These are phyloP conservation scores for Calliscelio sp. DNA, from an alignment of 2,888 invertebrate species.

Conservation along the genomic window DNA sequence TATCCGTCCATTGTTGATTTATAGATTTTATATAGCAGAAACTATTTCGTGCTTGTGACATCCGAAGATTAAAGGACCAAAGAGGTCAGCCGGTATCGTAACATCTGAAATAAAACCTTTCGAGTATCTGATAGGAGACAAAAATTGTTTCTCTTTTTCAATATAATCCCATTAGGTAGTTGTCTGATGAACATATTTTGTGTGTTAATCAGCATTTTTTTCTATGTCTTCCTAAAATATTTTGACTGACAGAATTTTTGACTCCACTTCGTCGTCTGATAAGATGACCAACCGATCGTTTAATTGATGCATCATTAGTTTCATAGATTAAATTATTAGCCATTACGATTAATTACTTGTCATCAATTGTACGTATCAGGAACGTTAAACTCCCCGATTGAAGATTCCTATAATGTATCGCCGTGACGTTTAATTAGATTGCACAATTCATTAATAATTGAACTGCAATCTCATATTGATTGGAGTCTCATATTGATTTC, in stretches of 20 bases:
- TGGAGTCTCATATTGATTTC: too few relatives aligned
- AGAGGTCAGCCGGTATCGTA: conserved; percentile 41
- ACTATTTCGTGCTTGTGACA: conserved; percentile 49
- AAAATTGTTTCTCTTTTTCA: not conserved
- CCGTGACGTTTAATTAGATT: too few relatives aligned
- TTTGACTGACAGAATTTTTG: too few relatives aligned
- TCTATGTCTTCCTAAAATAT: too few relatives aligned
- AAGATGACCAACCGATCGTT: not conserved
- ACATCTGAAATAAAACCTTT: conserved; percentile 34
- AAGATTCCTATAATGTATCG: not conserved
- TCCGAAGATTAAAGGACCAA: conserved; percentile 49
- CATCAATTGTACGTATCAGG: conserved; percentile 50
- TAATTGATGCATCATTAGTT: not conserved
- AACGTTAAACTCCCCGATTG: conserved; percentile 32
- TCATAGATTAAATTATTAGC: conserved; percentile 35
- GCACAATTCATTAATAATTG: too few relatives aligned
- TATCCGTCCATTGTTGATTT: not conserved
- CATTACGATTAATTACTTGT: conserved; percentile 37
- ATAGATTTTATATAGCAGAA: conserved; percentile 42
- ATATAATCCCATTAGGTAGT: not conserved
- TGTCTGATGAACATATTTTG: too few relatives aligned
- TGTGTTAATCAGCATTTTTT: too few relatives aligned
- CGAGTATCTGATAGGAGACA: too few relatives aligned
- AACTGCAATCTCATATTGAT: too few relatives aligned
- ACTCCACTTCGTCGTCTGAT: too few relatives aligned